These are phyloP conservation scores for Musca domestica DNA, from an alignment of 1,140 invertebrate genomes.

Conservation along the genomic window DNA sequence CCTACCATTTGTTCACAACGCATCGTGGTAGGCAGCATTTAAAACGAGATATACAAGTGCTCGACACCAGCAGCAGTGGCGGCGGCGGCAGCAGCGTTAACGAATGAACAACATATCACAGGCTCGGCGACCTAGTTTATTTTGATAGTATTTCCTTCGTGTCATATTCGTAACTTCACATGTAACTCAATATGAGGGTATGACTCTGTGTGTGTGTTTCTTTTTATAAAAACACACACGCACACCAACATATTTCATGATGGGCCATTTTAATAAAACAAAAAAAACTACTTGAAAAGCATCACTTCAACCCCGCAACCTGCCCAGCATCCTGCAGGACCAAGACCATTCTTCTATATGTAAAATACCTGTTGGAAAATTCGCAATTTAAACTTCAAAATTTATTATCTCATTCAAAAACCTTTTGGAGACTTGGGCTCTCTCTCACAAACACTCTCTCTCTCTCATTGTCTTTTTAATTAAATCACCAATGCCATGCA, in stretches of 20 bases:
- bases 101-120: neutral
- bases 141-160: constrained; percentile 2
- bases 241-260: neutral
- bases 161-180: neutral
- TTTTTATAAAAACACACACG: neutral
- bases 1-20: no score
- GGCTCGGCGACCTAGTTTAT: constrained; percentile 18
- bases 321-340: constrained; percentile 21
- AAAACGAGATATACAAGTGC: no score
- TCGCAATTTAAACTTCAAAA: no score
- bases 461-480: neutral
- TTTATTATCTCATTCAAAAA: neutral
- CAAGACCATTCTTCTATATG: neutral
- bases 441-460: neutral
- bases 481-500: neutral
- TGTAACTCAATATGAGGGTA: neutral
- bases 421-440: neutral
- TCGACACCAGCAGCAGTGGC: neutral
- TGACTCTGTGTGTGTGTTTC: no score
- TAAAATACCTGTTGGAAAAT: constrained; percentile 20
- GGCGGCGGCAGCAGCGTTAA: neutral
- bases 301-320: no score
- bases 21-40: no score
- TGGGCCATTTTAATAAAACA: neutral
- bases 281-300: neutral